Evolutionary conservation across 2,113 vertebrate genomes (phyloP), one percentile per base, ranked within the genome.

Genomic region (Lepus americanus): DNA sequence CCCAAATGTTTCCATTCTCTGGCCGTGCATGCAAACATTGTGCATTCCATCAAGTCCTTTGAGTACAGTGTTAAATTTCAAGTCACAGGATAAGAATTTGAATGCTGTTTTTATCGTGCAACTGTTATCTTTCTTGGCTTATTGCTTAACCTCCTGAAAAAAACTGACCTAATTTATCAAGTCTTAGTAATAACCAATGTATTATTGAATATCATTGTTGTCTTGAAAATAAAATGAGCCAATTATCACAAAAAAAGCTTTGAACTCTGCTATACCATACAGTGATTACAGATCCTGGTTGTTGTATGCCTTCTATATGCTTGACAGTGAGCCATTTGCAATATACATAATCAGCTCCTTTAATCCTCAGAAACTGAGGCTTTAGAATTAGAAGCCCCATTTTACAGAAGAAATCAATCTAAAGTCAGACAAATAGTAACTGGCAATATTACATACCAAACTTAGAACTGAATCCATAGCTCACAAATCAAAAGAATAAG

Each of bases 141-240:
- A 44, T n/a, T 80, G 33, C 5, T 89, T 76, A 89, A 85, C 6
- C 29, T 76, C 19, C 20, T 72, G 20, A 93, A 81, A 36, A 3
- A 87, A 86, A 7, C 55, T 73, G 25, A 80, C 23, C 4, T 70
- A 69, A 44, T 89, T 61, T 49, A 55, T 61, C 84, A 92, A 80
- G 33, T 66, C 36, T 44, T 81, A 39, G 49, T 16, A 53, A 51
- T 31, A 64, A 53, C 78, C 23, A 79, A 23, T 67, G 25, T 61
- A 9, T 89, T 53, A 66, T 87, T 59, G 61, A 33, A 49, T 9
- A 67, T 63, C 8, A 17, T 29, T 10, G 12, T 23, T 31, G 4
- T 70, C 9, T 92, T 88, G 11, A 87, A 92, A 91, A 64, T 27
- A 73, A 97, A 63, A 73, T 31, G 64, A 78, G 44, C 16, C 49